These are phyloP conservation scores for Peromyscus aztecus DNA, from an alignment of 2,797 vertebrate genomes.

Conservation along the genomic window DNA sequence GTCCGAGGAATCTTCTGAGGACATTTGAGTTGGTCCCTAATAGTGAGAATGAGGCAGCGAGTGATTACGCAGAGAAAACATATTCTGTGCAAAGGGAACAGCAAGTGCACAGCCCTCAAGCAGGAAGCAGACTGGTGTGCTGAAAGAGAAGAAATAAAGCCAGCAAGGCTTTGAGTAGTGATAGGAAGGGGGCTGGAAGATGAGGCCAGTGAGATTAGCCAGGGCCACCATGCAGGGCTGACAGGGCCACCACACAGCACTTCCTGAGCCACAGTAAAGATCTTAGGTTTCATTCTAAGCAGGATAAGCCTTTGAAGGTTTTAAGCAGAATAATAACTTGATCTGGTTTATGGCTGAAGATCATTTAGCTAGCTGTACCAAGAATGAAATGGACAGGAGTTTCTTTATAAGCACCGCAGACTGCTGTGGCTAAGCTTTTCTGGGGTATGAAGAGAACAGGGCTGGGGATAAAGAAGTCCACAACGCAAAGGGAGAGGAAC, in stretches of 20 bases:
- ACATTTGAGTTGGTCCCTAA: background rate
- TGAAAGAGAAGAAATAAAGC: background rate
- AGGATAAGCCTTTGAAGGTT: conserved; percentile 52
- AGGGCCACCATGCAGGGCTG: background rate
- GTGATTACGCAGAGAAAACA: background rate
- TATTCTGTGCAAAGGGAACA: background rate
- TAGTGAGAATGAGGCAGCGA: background rate
- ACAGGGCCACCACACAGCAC: background rate
- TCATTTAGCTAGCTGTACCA: background rate
- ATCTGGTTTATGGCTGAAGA: conserved; percentile 32
- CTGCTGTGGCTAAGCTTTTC: background rate
- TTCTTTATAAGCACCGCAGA: conserved; percentile 37
- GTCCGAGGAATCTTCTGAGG: background rate
- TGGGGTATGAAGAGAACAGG: background rate
- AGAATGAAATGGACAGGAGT: background rate
- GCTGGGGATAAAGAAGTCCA: background rate
- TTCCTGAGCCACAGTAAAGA: conserved; percentile 34
- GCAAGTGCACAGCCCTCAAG: background rate
- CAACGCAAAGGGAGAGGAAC: background rate
- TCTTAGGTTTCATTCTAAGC: conserved; percentile 34
- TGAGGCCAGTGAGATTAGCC: conserved; percentile 25
- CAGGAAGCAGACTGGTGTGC: background rate
- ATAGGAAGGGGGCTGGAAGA: background rate
- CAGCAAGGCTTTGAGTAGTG: background rate
- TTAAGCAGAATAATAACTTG: conserved; percentile 22